A percentile compares a stretch with the other conserved stretches of the same genome.
These are phyloP conservation scores for Bambusicola thoracicus DNA, from an alignment of 2,113 vertebrate species.

Conservation along the genomic window DNA sequence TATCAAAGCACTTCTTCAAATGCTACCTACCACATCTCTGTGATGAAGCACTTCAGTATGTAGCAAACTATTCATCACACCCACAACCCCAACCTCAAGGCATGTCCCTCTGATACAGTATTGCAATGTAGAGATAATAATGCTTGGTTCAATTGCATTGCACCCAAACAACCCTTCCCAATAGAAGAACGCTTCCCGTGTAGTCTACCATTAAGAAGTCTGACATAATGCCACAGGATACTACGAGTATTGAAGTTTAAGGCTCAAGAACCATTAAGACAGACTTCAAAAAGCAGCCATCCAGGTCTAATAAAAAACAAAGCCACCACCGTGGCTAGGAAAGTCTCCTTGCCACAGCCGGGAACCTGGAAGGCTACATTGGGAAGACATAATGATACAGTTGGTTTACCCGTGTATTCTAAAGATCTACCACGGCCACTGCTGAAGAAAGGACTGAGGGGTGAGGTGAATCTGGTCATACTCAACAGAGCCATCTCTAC, in stretches of 20 bases:
- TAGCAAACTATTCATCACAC: background rate
- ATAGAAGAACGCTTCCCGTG: background rate
- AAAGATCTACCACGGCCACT: background rate
- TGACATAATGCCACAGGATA: background rate
- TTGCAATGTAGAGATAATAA: background rate
- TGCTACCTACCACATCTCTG: background rate
- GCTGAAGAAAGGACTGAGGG: background rate
- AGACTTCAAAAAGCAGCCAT: background rate
- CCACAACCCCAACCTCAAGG: background rate
- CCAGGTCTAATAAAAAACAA: background rate
- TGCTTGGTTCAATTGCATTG: background rate
- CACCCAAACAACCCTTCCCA: background rate
- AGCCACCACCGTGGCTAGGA: background rate
- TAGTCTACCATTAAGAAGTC: background rate
- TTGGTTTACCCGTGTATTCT: background rate
- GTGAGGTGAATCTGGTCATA: background rate
- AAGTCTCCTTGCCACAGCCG: background rate
- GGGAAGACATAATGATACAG: background rate
- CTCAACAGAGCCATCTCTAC: background rate
- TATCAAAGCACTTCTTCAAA: background rate
- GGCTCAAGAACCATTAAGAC: accelerated
- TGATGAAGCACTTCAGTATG: background rate
- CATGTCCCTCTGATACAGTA: background rate
- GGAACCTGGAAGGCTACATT: background rate
- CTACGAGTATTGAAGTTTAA: background rate